Evolutionary conservation across 2,797 vertebrate species (phyloP).

Genomic region (Euthynnus affinis): DNA sequence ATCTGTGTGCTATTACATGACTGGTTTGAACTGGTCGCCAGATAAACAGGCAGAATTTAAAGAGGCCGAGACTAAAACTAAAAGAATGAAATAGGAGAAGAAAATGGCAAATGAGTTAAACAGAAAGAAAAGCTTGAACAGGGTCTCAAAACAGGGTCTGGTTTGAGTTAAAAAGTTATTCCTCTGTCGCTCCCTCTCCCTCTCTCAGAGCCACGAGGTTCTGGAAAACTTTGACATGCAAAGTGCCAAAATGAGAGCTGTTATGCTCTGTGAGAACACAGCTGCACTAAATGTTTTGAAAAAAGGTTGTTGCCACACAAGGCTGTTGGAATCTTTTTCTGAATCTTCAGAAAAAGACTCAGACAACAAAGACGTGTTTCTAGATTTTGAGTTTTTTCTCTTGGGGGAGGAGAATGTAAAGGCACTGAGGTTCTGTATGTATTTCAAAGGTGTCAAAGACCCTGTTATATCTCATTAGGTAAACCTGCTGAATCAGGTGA

Average conservation of each 20-base stretch:
- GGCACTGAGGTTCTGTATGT: not conserved
- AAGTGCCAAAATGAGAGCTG: conserved; percentile 15
- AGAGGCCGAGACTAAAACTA: not conserved
- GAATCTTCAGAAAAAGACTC: not conserved
- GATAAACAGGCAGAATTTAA: not conserved
- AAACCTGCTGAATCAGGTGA: not conserved
- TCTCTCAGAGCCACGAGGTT: conserved; percentile 18
- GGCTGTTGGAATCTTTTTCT: not conserved
- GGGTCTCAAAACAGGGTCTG: conserved; percentile 38
- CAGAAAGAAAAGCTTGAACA: conserved; percentile 7
- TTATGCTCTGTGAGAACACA: conserved; percentile 10
- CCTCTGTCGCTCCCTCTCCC: conserved; percentile 7
- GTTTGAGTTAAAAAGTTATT: conserved; percentile 62
- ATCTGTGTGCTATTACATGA: conserved; percentile 12
- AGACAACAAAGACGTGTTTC: not conserved
- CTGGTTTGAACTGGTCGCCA: conserved; percentile 17
- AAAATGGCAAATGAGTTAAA: not conserved
- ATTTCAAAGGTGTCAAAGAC: conserved; percentile 6
- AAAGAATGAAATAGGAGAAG: not conserved
- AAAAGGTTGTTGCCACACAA: not conserved
- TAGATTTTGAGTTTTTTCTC: not conserved
- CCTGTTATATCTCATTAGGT: not conserved
- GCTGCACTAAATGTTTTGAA: not conserved
- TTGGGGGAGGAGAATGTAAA: not conserved
- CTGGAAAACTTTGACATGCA: conserved; percentile 43